Evolutionary conservation across 2,888 invertebrate genomes (phyloP).

Genomic region (Synanthedon tipuliformis): DNA sequence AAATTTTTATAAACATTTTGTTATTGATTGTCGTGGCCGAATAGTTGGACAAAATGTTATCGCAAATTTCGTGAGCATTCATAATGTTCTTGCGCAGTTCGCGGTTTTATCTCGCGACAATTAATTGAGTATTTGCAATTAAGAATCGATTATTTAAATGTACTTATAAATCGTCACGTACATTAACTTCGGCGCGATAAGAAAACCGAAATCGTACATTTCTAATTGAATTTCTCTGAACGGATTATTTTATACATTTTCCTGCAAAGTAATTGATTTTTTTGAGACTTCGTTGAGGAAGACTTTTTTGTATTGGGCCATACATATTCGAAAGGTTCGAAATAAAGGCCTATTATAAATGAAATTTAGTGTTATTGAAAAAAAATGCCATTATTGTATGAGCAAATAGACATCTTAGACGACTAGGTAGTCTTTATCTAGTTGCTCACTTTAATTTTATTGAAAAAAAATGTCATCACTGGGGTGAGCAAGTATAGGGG

Average conservation of each 20-base stretch:
- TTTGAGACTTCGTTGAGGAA: no score
- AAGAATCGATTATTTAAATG: conserved; percentile 52
- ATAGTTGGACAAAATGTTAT: conserved; percentile 19
- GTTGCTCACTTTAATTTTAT: no score
- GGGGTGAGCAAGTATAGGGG: no score
- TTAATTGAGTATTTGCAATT: conserved; percentile 61
- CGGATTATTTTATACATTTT: not conserved
- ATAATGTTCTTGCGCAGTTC: conserved; percentile 30
- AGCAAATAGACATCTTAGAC: no score
- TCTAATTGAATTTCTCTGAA: not conserved
- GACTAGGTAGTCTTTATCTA: no score
- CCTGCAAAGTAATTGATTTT: no score
- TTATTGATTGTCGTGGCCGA: not conserved
- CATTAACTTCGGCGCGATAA: conserved; percentile 46
- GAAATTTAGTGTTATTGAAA: no score
- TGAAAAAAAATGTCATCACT: no score
- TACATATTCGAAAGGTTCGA: no score
- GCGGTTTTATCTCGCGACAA: conserved; percentile 46
- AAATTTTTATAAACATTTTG: not conserved
- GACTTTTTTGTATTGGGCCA: no score
- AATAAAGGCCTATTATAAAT: no score
- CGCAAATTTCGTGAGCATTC: conserved; percentile 35
- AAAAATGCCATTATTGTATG: no score
- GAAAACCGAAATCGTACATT: not conserved
- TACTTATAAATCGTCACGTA: conserved; percentile 43